phyloP scores from a whole-genome alignment of 2,113 vertebrate genomes.

The Bubo bubo region DNA sequence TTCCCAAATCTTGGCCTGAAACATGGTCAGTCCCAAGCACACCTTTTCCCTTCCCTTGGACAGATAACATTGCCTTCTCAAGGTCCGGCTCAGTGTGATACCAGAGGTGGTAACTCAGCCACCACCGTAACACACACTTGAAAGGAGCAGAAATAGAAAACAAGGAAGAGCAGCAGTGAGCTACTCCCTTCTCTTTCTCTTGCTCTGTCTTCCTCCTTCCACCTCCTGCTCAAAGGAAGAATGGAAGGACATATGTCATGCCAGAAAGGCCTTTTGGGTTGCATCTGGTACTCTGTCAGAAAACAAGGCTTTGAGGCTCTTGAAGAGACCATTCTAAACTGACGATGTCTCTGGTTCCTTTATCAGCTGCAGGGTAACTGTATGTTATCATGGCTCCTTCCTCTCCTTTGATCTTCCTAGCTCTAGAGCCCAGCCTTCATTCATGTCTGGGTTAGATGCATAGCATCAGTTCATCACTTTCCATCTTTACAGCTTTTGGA shows the following conservation, averaged over 20 bases:
- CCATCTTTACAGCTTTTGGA: background rate
- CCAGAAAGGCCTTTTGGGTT: background rate
- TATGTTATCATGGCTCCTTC: background rate
- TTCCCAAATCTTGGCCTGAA: background rate
- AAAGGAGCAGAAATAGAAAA: background rate
- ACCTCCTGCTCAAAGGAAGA: background rate
- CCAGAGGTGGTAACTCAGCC: background rate
- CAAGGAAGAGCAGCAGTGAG: background rate
- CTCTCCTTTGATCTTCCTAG: background rate
- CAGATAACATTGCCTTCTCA: fast-evolving
- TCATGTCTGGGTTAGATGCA: background rate
- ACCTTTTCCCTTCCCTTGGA: background rate
- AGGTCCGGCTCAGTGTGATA: background rate
- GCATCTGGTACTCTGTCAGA: background rate
- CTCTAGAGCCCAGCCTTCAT: background rate
- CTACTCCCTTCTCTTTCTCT: background rate
- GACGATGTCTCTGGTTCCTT: background rate
- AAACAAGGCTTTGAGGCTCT: background rate
- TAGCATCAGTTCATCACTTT: background rate
- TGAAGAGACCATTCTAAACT: background rate
- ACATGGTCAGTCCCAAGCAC: fast-evolving
- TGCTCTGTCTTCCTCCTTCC: background rate
- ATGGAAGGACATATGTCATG: background rate
- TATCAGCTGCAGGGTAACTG: background rate
- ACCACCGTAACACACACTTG: fast-evolving